Evolutionary conservation across 2,888 invertebrate genomes (phyloP).

Genomic region (Drosophila recens): DNA sequence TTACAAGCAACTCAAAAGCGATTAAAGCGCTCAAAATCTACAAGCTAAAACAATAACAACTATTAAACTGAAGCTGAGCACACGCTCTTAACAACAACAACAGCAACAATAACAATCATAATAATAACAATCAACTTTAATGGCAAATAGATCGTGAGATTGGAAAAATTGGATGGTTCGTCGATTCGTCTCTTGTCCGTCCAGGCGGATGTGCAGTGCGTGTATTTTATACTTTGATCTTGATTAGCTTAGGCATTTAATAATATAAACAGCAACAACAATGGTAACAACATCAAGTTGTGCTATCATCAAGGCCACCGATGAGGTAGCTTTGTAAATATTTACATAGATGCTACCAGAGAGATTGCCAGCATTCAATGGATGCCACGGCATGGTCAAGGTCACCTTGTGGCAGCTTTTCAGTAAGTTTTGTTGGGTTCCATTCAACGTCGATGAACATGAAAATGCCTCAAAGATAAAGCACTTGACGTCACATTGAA

Average conservation of each 20-base stretch:
- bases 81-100: constrained; percentile 36
- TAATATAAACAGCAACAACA: constrained; percentile 37
- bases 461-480: not conserved
- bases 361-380: constrained; percentile 43
- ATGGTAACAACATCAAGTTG: constrained; percentile 19
- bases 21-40: constrained; percentile 56
- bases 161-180: constrained; percentile 36
- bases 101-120: constrained; percentile 13
- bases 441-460: not conserved
- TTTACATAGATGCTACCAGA: constrained; percentile 70
- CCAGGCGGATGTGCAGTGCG: constrained; percentile 60
- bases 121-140: constrained; percentile 53
- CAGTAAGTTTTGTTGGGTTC: not conserved
- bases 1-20: constrained; percentile 48
- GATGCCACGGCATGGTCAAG: constrained; percentile 53
- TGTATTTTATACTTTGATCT: constrained; percentile 49
- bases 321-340: constrained; percentile 67
- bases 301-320: constrained; percentile 61
- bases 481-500: constrained; percentile 25
- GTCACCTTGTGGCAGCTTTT: constrained; percentile 61
- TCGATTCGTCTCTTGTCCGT: constrained; percentile 6
- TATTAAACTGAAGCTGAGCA: constrained; percentile 32
- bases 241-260: constrained; percentile 64
- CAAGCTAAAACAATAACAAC: constrained; percentile 43
- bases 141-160: constrained; percentile 64